phyloP scores from a whole-genome alignment of 1,140 invertebrate species.

The Armadillidium nasatum region DNA sequence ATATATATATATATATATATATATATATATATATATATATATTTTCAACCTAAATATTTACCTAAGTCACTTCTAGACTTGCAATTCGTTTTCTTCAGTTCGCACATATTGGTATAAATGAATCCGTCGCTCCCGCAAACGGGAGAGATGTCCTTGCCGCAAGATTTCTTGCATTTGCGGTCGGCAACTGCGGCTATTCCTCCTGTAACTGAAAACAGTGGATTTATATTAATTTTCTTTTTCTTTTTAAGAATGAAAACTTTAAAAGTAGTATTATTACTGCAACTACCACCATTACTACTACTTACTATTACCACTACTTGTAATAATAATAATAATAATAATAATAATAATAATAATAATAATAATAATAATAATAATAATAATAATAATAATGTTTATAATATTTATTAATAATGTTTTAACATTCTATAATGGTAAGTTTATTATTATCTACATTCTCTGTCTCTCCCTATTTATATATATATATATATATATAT shows the following conservation, averaged over 20 bases:
- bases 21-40: no score
- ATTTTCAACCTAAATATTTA: neutral
- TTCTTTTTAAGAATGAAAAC: no score
- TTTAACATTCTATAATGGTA: no score
- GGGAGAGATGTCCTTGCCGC: slow-evolving; percentile 60
- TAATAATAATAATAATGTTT: neutral
- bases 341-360: slow-evolving; percentile 10
- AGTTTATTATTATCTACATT: no score
- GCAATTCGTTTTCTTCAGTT: slow-evolving; percentile 82
- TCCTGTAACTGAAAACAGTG: neutral
- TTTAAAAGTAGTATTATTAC: no score
- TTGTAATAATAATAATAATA: neutral
- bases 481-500: no score
- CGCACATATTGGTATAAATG: slow-evolving; percentile 79
- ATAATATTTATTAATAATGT: no score
- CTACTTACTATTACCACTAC: neutral
- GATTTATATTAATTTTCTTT: no score
- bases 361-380: neutral
- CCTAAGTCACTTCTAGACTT: slow-evolving; percentile 52
- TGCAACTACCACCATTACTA: no score
- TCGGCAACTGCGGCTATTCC: neutral
- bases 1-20: no score
- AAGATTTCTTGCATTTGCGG: slow-evolving; percentile 35
- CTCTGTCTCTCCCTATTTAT: no score
- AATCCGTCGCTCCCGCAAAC: slow-evolving; percentile 83